A percentile compares a stretch with the other conserved stretches of the same genome.
These are phyloP conservation scores for Helicoverpa assulta DNA, from an alignment of 2,888 invertebrate genomes.

Conservation along the genomic window DNA sequence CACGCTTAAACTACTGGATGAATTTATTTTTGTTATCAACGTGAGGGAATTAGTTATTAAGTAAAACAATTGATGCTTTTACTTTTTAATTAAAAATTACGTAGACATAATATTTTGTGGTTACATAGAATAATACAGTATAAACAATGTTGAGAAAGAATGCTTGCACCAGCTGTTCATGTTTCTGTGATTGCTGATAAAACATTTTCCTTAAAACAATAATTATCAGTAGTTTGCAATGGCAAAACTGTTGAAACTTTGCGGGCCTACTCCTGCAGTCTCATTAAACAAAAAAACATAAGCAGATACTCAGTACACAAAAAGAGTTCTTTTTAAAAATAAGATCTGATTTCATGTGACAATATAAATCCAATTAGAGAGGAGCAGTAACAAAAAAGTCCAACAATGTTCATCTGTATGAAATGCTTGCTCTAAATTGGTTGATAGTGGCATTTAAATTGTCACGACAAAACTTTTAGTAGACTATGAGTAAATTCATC, in stretches of 20 bases:
- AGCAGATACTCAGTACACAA: conserved; percentile 81
- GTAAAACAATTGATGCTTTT: conserved; percentile 73
- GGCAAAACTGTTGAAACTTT: conserved; percentile 72
- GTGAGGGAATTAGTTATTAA: conserved; percentile 15
- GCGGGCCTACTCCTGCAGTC: conserved; percentile 74
- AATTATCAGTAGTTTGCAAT: conserved; percentile 72
- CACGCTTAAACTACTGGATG: too few relatives aligned
- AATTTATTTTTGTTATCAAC: too few relatives aligned
- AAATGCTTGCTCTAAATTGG: conserved; percentile 55
- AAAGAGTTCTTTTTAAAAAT: conserved; percentile 74
- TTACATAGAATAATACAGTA: conserved; percentile 89
- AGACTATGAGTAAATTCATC: conserved; percentile 80
- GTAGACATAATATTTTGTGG: conserved; percentile 89
- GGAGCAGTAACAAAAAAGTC: conserved; percentile 57
- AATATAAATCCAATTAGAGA: conserved; percentile 71
- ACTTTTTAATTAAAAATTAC: conserved; percentile 89
- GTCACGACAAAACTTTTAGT: conserved; percentile 78
- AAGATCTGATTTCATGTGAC: conserved; percentile 79
- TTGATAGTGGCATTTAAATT: conserved; percentile 72
- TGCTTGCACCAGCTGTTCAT: conserved; percentile 82
- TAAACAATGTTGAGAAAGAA: conserved; percentile 86
- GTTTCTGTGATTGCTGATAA: conserved; percentile 77
- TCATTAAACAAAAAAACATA: conserved; percentile 77
- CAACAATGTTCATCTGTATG: conserved; percentile 45
- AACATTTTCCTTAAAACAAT: conserved; percentile 80